Conservation (phyloP, 2,113 vertebrate species). For the Arizona elegans region DNA sequence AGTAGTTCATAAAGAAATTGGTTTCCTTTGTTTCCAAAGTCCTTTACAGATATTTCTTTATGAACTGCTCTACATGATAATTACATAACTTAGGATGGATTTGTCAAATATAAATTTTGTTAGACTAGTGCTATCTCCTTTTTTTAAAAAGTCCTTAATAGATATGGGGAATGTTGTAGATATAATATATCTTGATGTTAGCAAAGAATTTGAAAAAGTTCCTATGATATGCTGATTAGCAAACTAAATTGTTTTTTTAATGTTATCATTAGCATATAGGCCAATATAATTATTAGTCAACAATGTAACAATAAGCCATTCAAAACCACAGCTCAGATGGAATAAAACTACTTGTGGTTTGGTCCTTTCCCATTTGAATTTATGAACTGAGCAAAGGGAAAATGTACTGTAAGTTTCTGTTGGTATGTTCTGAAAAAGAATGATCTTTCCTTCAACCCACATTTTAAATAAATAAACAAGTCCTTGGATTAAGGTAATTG, state of each 20-base stretch:
- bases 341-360: not conserved
- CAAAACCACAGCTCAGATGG: not conserved
- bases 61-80: not conserved
- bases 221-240: not conserved
- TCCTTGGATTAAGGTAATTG: not conserved
- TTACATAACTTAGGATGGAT: not conserved
- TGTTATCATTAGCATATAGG: not conserved
- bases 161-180: not conserved
- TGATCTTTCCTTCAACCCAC: not conserved
- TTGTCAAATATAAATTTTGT: not conserved
- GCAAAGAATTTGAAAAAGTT: not conserved
- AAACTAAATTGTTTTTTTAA: not conserved
- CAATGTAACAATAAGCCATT: not conserved
- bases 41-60: too few relatives aligned
- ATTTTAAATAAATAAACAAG: constrained; percentile 14
- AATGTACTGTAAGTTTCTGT: not conserved
- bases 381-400: not conserved
- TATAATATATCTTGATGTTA: not conserved
- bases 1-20: not conserved
- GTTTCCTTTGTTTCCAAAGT: not conserved
- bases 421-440: not conserved
- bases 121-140: not conserved
- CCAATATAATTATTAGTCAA: not conserved
- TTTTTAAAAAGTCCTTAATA: not conserved
- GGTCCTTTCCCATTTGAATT: not conserved